Evolutionary conservation across 2,797 vertebrate species (phyloP), one percentile per base, ranked within the genome.

Genomic region (Alca torda): DNA sequence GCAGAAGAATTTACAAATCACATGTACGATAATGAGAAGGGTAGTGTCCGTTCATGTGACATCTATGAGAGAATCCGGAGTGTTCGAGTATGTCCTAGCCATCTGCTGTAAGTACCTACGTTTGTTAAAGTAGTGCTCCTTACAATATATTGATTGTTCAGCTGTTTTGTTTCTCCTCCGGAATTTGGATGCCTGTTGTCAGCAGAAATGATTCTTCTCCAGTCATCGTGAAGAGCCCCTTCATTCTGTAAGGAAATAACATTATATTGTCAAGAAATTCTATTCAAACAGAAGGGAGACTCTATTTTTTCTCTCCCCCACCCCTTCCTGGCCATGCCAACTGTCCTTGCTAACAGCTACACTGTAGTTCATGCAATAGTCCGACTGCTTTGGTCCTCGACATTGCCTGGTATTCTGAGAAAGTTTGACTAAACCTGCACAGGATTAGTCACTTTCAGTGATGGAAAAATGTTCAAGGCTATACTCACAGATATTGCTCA

Each of bases 371-470:
- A 0, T 46, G 57, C 61, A 56, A 28, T 31, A 48, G 35, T 51
- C 30, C 0, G 0, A 16, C 54, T 75, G 12, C 48, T 79, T 88
- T 67, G 33, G 46, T 90, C 65, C 67, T 86, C 4, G 0, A 30
- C 35, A 41, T 16, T 91, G 60, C 54, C 28, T 43, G 19, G 41
- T 41, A 80, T 54, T 72, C 65, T 78, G 84, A 93, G 63, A 95
- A 94, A 77, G 23, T 78, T 63, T 65, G 18, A 11, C 63, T 78
- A 80, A 73, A 65, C 69, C 65, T 82, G 46, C 68, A 48, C 26
- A 89, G 54, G 56, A 72, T 95, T 92, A 78, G 53, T 91, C 86
- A 95, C 51, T 85, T 92, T 59, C 65, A 92, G 46, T 28, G 72
- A 13, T 83, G 33, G 84, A 93, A 93, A 92, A 83, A 85, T 54